Base-by-base conservation (phyloP, 35 echinoderm and acorn worm genomes). In the Heliocidaris tuberculata region DNA sequence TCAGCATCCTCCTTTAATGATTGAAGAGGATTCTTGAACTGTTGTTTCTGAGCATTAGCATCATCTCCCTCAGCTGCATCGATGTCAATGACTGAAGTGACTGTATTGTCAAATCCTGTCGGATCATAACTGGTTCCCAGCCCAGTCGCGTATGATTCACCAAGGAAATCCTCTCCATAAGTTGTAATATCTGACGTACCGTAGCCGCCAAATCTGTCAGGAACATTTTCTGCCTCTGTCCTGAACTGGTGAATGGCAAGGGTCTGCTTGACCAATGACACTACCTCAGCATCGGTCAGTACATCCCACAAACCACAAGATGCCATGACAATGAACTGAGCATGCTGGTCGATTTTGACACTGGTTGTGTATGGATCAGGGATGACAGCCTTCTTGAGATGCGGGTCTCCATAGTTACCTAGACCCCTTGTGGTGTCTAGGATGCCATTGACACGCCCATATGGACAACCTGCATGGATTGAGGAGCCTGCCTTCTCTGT, bases 371-470 rank as follows among this genome's bases (percentile, higher is more conserved):
- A 96, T 31, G 98, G 98, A 50, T 99, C 98, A 59, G 93, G 88
- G 27, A 96, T 91, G 47, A 99, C 97, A 31, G 98, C 98, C 16
- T 94, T 95, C 88, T 99, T 99, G 31, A 99, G 94, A 13, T 94
- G 30, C 7, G 96, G 98, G 86, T 99, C 98, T 87, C 98, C 98
- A 95, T 99, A 97, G 94, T 99, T 99, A 60, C 97, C 98, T 32
- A 97, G 86, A 9, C 98, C 98, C 59, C 98, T 95, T 48, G 98
- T 97, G 47, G 98, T 96, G 50, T 99, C 98, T 32, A 99, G 94
- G 31, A 99, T 90, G 60, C 98, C 98, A 92, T 99, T 99, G 21
- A 97, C 95, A 85, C 97, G 96, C 30, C 96, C 96, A 49, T 93
- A 91, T 21, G 92, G 56, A 15, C 96, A 95, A 60, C 96, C 96